Percentiles rank a stretch among this genome's conserved stretches.
phyloP scores from a whole-genome alignment of 2,888 invertebrate genomes.

The Ramazzottius varieornatus region DNA sequence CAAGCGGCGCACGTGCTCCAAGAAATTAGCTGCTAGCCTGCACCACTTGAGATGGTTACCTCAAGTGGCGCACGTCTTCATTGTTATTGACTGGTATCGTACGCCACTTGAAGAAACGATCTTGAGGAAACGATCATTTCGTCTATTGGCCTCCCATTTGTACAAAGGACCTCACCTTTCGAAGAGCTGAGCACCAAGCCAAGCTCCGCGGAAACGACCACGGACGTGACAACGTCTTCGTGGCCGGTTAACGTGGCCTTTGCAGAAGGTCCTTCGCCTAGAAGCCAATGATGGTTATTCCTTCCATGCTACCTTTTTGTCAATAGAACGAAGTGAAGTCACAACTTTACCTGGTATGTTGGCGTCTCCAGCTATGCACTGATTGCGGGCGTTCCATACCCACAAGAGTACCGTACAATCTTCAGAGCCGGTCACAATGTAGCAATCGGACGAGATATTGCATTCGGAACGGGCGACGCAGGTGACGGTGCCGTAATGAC shows the following conservation, averaged over 20 bases:
- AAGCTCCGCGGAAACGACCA: constrained; percentile 86
- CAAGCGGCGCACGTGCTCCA: background rate
- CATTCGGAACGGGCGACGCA: constrained; percentile 90
- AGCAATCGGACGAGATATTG: constrained; percentile 95
- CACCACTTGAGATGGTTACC: too few relatives aligned
- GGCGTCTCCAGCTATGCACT: constrained; percentile 81
- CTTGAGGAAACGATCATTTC: too few relatives aligned
- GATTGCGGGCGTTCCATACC: constrained; percentile 95
- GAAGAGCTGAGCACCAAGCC: constrained; percentile 91
- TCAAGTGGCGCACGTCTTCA: too few relatives aligned
- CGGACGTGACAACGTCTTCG: constrained; percentile 75
- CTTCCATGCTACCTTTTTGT: background rate
- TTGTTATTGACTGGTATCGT: too few relatives aligned
- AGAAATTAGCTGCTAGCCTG: background rate
- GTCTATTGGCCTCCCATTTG: too few relatives aligned
- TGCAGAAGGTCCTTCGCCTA: constrained; percentile 64
- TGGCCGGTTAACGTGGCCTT: constrained; percentile 89
- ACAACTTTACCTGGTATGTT: constrained; percentile 14
- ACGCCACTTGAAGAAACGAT: too few relatives aligned
- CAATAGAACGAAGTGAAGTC: background rate
- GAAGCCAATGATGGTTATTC: too few relatives aligned
- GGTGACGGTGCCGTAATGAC: constrained; percentile 94
- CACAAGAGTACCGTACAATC: constrained; percentile 93
- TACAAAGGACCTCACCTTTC: constrained; percentile 28
- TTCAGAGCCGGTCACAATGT: constrained; percentile 85